Evolutionary conservation across 2,888 invertebrate species (phyloP).

Genomic region (Diarsia rubi): DNA sequence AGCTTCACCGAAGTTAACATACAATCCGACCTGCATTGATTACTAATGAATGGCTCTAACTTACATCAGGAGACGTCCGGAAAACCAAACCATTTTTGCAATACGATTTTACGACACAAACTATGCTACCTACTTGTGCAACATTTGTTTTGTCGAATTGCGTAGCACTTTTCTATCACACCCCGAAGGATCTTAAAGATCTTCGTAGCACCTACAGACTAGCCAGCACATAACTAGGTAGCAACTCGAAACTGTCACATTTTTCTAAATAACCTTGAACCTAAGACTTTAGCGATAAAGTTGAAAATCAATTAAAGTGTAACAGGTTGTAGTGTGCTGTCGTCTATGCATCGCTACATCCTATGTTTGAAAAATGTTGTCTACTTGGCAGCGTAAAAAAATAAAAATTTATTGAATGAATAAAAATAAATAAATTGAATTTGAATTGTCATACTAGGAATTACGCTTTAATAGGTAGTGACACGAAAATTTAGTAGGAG

Average conservation of each 20-base stretch:
- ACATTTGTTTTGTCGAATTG: neutral
- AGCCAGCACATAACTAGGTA: too few relatives aligned
- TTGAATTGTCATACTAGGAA: neutral
- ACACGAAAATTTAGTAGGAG: neutral
- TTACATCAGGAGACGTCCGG: neutral
- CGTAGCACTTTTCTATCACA: neutral
- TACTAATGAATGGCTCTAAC: slow-evolving; percentile 25
- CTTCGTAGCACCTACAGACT: neutral
- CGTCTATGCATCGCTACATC: neutral
- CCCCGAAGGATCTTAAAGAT: neutral
- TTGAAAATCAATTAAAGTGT: too few relatives aligned
- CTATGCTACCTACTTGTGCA: neutral
- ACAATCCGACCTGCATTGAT: slow-evolving; percentile 27
- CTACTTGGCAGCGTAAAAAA: neutral
- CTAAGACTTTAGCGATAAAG: too few relatives aligned
- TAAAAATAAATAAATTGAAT: too few relatives aligned
- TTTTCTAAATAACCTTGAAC: too few relatives aligned
- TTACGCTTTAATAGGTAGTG: neutral
- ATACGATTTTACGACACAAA: neutral
- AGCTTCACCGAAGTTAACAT: slow-evolving; percentile 16
- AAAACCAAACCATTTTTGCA: slow-evolving; percentile 1
- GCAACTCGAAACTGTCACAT: too few relatives aligned
- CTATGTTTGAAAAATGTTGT: neutral
- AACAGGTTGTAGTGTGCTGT: too few relatives aligned
- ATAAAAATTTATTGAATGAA: neutral